These are phyloP conservation scores for Drosophila birchii DNA, from an alignment of 2,888 invertebrate genomes.

Conservation along the genomic window DNA sequence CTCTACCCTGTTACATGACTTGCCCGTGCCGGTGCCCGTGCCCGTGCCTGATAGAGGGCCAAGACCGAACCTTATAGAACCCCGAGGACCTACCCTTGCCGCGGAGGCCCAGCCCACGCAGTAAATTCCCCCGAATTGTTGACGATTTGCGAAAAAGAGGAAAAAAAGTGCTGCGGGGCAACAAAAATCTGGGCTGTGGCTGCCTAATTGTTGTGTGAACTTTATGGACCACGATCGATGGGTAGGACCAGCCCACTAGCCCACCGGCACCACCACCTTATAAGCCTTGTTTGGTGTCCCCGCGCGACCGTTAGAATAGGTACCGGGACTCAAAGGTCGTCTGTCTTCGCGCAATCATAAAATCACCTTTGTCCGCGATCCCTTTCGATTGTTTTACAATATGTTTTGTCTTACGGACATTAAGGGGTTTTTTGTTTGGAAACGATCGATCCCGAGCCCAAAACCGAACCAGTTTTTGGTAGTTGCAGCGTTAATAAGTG, in stretches of 20 bases:
- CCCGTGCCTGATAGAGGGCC: conserved; percentile 29
- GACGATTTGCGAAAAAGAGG: conserved; percentile 57
- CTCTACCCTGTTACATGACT: conserved; percentile 67
- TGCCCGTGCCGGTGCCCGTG: conserved; percentile 30
- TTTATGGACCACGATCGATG: conserved; percentile 56
- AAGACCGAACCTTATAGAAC: conserved; percentile 33
- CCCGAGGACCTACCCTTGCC: conserved; percentile 32
- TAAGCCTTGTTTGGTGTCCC: conserved; percentile 67
- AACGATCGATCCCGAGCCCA: conserved; percentile 31
- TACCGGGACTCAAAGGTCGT: conserved; percentile 42
- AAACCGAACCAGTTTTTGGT: conserved; percentile 51
- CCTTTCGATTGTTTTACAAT: conserved; percentile 68
- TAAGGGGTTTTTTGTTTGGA: conserved; percentile 80
- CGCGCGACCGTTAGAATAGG: conserved; percentile 39
- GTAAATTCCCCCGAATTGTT: conserved; percentile 57
- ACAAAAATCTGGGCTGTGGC: conserved; percentile 61
- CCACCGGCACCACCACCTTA: conserved; percentile 27
- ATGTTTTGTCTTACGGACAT: conserved; percentile 64
- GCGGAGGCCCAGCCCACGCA: conserved; percentile 38
- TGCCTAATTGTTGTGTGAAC: conserved; percentile 69
- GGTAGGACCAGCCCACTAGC: conserved; percentile 32
- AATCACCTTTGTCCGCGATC: conserved; percentile 53
- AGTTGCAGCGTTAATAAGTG: conserved; percentile 64
- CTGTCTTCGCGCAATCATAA: conserved; percentile 59
- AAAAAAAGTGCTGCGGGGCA: conserved; percentile 8